Evolutionary conservation across 2,888 invertebrate species (phyloP).

Genomic region (Hedya salicella): DNA sequence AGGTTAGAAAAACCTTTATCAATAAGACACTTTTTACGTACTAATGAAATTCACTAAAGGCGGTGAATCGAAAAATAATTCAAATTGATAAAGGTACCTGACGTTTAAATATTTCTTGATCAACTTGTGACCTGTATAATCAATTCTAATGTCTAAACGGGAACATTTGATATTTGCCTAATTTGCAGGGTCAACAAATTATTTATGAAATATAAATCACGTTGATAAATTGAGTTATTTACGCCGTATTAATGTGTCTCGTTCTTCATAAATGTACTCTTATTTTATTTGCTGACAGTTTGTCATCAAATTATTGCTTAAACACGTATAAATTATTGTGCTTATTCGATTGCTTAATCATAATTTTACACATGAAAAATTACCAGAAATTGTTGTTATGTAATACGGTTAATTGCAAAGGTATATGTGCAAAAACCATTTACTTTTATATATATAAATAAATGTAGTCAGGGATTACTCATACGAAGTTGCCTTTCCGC

Average conservation of each 20-base stretch:
- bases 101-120: slow-evolving; percentile 22
- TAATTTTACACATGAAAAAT: too few species aligned
- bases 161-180: slow-evolving; percentile 22
- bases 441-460: too few species aligned
- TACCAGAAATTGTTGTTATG: too few species aligned
- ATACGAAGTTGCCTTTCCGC: too few species aligned
- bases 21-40: slow-evolving; percentile 17
- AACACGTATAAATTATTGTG: too few species aligned
- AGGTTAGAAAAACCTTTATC: slow-evolving; percentile 3
- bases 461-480: too few species aligned
- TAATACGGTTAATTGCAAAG: too few species aligned
- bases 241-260: not conserved
- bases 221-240: not conserved
- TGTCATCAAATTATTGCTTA: too few species aligned
- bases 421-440: too few species aligned
- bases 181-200: not conserved
- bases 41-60: slow-evolving; percentile 16
- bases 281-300: too few species aligned
- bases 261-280: too few species aligned
- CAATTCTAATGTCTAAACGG: slow-evolving; percentile 21
- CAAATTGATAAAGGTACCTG: slow-evolving; percentile 17
- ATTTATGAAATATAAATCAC: not conserved
- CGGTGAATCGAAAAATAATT: slow-evolving; percentile 25
- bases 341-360: too few species aligned
- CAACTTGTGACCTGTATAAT: slow-evolving; percentile 13